Evolutionary conservation across 1,140 invertebrate genomes (phyloP), one percentile per base, ranked within the genome.

Genomic region (Tetramorium simillimum): DNA sequence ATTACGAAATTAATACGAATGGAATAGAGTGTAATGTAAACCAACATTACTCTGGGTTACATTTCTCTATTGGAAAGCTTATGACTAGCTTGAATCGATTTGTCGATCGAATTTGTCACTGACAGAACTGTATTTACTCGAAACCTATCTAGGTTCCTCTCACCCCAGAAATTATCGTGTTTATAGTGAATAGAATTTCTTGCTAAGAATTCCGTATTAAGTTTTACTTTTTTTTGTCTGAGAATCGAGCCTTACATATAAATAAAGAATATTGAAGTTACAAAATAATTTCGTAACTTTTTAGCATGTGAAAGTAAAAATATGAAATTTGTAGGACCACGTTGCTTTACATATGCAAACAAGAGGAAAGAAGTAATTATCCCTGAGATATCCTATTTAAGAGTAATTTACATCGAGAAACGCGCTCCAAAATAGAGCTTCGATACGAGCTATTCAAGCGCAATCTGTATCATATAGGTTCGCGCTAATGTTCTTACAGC

Each of bases 391-490:
- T n/a, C 9, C 2, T 40, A 14, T 46, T 14, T 46, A 63, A 63
- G 5, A n/a, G 16, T 33, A 46, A 33, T 49, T 62, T 43, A 21
- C 3, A 3, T 33, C n/a, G 60, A 40, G 2, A 0, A 14, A 70
- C 16, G 49, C 24, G 16, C 10, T 43, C 3, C 4, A 53, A 80
- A 62, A 24, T 46, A 6, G 37, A 49, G 51, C 28, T 65, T 70
- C 40, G 33, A 43, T 12, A 14, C 16, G 12, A 2, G 18, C 37
- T 58, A n/a, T 14, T 70, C 37, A 70, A 70, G 10, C 2, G 49
- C 76, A 80, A 80, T 80, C 58, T 78, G 58, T 24, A 33, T 67
- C 65, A 18, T 67, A 56, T 58, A 24, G 65, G 10, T 16, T 70
- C 37, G 16, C 37, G 63, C 9, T 56, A 56, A 81, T 56, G 51